Evolutionary conservation across 2,888 invertebrate species (phyloP).

Genomic region (Galerucella nymphaeae): DNA sequence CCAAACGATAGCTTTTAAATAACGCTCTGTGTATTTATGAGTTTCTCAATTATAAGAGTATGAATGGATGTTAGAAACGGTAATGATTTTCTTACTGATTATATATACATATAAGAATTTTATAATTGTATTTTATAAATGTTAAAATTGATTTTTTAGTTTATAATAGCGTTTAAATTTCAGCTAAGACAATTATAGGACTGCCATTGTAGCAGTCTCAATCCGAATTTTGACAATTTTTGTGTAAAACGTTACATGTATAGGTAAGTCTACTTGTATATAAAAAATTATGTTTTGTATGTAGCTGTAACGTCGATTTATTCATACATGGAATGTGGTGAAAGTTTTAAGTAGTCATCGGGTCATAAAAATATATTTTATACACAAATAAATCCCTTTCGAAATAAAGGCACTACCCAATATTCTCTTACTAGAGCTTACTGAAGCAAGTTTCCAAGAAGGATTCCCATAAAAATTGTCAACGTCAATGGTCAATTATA

Average conservation of each 20-base stretch:
- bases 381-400: too few relatives aligned
- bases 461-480: neutral
- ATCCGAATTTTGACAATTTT: conserved; percentile 27
- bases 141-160: conserved; percentile 36
- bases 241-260: conserved; percentile 8
- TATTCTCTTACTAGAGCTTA: too few relatives aligned
- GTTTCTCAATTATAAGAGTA: conserved; percentile 1
- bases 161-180: conserved; percentile 30
- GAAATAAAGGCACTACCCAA: too few relatives aligned
- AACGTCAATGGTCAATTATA: neutral
- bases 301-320: conserved; percentile 61
- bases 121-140: conserved; percentile 34
- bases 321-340: conserved; percentile 52
- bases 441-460: too few relatives aligned
- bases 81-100: conserved; percentile 32
- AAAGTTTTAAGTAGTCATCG: conserved; percentile 45
- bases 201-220: conserved; percentile 21
- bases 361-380: conserved; percentile 37
- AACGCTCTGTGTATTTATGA: neutral
- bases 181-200: conserved; percentile 46
- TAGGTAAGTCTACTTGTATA: conserved; percentile 47
- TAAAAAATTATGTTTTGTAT: conserved; percentile 48
- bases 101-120: conserved; percentile 25
- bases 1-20: neutral
- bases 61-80: conserved; percentile 24